Evolutionary conservation across 2,888 invertebrate genomes (phyloP).

Genomic region (Ditula angustiorana): DNA sequence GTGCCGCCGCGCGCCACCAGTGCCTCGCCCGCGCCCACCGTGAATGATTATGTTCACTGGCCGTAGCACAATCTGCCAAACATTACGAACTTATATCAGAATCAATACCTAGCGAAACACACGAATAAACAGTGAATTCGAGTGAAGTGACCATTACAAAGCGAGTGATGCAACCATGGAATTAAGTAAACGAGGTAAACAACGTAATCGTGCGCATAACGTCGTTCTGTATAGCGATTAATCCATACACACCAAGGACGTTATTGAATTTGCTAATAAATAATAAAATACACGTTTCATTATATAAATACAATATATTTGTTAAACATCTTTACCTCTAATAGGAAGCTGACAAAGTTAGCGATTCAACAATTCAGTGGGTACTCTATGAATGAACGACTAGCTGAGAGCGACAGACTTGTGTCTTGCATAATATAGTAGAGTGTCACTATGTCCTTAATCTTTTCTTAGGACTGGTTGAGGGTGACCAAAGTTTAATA

Average conservation of each 20-base stretch:
- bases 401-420: slow-evolving; percentile 61
- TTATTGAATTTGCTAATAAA: not conserved
- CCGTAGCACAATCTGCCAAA: slow-evolving; percentile 49
- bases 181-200: slow-evolving; percentile 62
- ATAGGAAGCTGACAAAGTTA: slow-evolving; percentile 2
- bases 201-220: slow-evolving; percentile 47
- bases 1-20: slow-evolving; percentile 62
- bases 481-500: slow-evolving; percentile 67
- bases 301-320: slow-evolving; percentile 26
- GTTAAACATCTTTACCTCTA: not conserved
- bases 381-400: slow-evolving; percentile 57
- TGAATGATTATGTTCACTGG: slow-evolving; percentile 57
- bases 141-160: slow-evolving; percentile 63
- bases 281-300: not conserved
- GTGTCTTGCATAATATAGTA: slow-evolving; percentile 67
- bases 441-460: slow-evolving; percentile 62
- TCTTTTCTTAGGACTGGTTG: slow-evolving; percentile 46
- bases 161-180: slow-evolving; percentile 62
- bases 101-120: slow-evolving; percentile 54
- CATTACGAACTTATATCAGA: slow-evolving; percentile 28
- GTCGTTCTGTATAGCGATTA: slow-evolving; percentile 48
- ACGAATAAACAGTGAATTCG: slow-evolving; percentile 53
- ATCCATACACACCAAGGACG: slow-evolving; percentile 56
- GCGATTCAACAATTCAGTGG: not conserved
- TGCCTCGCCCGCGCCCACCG: slow-evolving; percentile 71